These are phyloP conservation scores for Sarotherodon lohbergeri DNA, from an alignment of 2,113 vertebrate genomes.

Conservation along the genomic window DNA sequence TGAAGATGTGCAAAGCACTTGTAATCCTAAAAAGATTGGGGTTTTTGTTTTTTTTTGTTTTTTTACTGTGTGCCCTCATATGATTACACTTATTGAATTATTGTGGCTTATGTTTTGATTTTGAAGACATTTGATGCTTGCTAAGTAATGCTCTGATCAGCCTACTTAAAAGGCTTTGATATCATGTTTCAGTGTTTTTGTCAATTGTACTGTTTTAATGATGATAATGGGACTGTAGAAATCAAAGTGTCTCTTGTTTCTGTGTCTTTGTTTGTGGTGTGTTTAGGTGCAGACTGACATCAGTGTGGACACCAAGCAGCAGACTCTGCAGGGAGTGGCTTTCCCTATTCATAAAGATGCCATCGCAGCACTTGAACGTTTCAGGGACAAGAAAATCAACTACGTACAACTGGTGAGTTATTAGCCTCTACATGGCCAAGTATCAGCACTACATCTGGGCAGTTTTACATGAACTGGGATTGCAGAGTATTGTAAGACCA, in stretches of 20 bases:
- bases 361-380: slow-evolving; percentile 81
- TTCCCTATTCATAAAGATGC: slow-evolving; percentile 89
- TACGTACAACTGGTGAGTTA: slow-evolving; percentile 93
- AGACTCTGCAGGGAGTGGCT: slow-evolving; percentile 91
- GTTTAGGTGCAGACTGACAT: slow-evolving; percentile 87
- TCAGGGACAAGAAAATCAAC: slow-evolving; percentile 83
- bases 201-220: background rate
- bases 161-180: background rate
- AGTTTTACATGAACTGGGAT: background rate
- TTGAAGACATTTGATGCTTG: background rate
- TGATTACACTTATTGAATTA: background rate
- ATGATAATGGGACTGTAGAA: background rate
- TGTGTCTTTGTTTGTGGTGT: background rate
- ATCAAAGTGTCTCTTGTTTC: background rate
- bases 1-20: background rate
- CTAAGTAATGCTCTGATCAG: background rate
- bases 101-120: background rate
- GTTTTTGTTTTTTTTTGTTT: background rate
- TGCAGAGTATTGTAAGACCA: background rate
- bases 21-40: background rate
- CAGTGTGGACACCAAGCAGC: slow-evolving; percentile 88
- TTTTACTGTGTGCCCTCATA: background rate
- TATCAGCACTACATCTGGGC: background rate
- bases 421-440: background rate
- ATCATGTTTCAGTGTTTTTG: background rate